Percentiles rank a stretch among this genome's conserved stretches.
Evolutionary conservation across 2,888 invertebrate species (phyloP).

Genomic region (Sphaerophoria taeniata): DNA sequence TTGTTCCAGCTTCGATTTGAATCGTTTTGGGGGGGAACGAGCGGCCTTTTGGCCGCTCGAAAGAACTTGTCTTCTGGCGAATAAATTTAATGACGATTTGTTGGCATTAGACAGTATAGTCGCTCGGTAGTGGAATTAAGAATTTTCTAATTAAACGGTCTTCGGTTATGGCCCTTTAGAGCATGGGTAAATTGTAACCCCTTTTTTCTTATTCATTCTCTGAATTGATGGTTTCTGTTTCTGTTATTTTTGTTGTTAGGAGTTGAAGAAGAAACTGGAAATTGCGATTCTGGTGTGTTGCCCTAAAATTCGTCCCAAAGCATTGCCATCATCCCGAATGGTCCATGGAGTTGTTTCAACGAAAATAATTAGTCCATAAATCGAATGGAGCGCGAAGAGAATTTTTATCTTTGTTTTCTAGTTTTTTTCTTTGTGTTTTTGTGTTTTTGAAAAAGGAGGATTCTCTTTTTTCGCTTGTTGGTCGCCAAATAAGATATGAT

Average conservation of each 20-base stretch:
- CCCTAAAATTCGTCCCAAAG: constrained; percentile 66
- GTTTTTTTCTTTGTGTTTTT: constrained; percentile 31
- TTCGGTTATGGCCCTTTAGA: constrained; percentile 55
- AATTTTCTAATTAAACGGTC: constrained; percentile 74
- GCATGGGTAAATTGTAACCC: constrained; percentile 47
- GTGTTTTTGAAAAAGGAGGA: neutral
- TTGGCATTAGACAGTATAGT: constrained; percentile 73
- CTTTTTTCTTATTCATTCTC: constrained; percentile 39
- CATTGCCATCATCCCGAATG: constrained; percentile 55
- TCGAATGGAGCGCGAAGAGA: constrained; percentile 73
- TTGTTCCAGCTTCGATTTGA: constrained; percentile 52
- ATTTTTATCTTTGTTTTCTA: constrained; percentile 54
- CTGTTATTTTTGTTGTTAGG: too few species aligned
- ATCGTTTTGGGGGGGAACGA: neutral
- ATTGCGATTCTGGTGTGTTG: constrained; percentile 32
- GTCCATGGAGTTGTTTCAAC: constrained; percentile 51
- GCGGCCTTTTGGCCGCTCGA: neutral
- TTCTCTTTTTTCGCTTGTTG: constrained; percentile 2
- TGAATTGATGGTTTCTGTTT: too few species aligned
- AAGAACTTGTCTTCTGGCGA: constrained; percentile 67
- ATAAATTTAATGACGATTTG: constrained; percentile 74
- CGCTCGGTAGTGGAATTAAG: constrained; percentile 68
- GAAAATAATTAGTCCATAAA: constrained; percentile 75
- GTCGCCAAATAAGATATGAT: constrained; percentile 55
- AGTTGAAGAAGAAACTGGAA: neutral